phyloP scores from a whole-genome alignment of 2,797 vertebrate species.

The Phoebastria nigripes region DNA sequence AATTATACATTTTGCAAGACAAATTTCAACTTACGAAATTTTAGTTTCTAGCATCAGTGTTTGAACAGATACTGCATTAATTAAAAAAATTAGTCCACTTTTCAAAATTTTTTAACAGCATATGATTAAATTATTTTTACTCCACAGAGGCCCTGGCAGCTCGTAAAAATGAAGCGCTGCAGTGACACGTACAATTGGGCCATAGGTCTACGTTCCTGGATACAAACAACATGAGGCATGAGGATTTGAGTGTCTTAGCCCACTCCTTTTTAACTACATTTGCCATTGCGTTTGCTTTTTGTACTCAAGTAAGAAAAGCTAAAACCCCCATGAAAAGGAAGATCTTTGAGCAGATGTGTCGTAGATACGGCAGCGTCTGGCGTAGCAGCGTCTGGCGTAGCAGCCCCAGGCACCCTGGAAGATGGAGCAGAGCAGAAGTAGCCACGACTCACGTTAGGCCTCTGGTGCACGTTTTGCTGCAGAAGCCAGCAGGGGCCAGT shows the following conservation, averaged over 20 bases:
- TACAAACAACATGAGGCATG: not conserved
- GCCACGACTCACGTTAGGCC: accelerated
- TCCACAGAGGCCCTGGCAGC: not conserved
- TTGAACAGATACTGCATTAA: not conserved
- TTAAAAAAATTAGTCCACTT: not conserved
- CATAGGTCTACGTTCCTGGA: accelerated
- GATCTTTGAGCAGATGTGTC: accelerated
- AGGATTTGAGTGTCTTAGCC: not conserved
- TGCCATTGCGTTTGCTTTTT: not conserved
- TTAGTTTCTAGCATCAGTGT: not conserved
- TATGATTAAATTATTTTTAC: not conserved
- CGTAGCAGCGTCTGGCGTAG: accelerated
- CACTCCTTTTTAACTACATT: not conserved
- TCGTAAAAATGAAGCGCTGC: not conserved
- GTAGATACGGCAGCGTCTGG: too few species aligned
- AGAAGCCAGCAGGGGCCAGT: not conserved
- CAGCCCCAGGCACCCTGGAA: not conserved
- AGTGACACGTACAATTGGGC: accelerated
- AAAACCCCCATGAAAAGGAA: not conserved
- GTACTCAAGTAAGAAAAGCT: too few species aligned
- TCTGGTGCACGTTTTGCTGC: accelerated
- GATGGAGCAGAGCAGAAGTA: accelerated
- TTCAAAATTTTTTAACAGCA: not conserved
- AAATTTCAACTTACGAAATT: too few species aligned
- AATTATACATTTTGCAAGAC: not conserved